These are phyloP conservation scores for Tympanuchus pallidicinctus DNA, from an alignment of 2,113 vertebrate genomes.

Conservation along the genomic window DNA sequence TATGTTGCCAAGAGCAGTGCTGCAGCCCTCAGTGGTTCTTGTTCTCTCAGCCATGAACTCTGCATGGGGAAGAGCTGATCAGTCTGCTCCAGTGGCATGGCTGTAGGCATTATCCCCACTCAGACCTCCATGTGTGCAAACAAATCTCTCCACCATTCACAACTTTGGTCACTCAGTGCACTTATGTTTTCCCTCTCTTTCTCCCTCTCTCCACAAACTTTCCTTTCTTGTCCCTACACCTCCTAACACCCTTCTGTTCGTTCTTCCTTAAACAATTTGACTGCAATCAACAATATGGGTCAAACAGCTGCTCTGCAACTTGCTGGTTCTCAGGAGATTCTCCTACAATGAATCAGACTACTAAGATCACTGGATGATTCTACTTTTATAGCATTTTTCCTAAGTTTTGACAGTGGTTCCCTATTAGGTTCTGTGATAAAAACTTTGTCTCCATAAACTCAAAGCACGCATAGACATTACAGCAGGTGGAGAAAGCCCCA, in stretches of 20 bases:
- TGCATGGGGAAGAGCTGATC: neutral
- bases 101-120: neutral
- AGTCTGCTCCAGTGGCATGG: neutral
- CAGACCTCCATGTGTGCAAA: neutral
- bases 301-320: neutral
- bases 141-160: neutral
- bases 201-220: neutral
- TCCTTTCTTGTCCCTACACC: neutral
- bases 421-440: neutral
- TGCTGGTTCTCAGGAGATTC: neutral
- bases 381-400: neutral
- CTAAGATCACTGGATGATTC: neutral
- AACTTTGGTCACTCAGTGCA: neutral
- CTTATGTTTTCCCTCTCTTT: neutral
- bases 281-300: neutral
- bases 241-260: neutral
- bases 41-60: neutral
- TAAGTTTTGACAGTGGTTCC: neutral
- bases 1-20: neutral
- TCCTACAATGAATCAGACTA: neutral
- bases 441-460: neutral
- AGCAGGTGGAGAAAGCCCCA: neutral
- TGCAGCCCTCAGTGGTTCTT: neutral
- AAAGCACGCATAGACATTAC: neutral
- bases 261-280: neutral